Conservation (phyloP, 2,113 vertebrate species). For the Xenopus borealis region DNA sequence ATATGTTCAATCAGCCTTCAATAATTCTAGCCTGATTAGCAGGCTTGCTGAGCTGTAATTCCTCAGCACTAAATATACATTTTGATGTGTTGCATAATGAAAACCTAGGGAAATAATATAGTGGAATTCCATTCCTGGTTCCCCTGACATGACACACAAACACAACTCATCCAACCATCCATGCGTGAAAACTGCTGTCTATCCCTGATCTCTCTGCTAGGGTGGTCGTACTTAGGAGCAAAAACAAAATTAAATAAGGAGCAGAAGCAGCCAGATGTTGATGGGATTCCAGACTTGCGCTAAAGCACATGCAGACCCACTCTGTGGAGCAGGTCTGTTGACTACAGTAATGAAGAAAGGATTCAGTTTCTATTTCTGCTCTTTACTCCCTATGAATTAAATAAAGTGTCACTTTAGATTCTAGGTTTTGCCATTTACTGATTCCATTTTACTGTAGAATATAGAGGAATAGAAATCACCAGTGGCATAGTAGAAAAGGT, state of each 20-base stretch:
- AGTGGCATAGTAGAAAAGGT: too few species aligned
- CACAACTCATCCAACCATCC: constrained; percentile 28
- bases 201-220: constrained; percentile 55
- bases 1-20: too few species aligned
- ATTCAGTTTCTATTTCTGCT: too few species aligned
- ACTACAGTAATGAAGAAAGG: too few species aligned
- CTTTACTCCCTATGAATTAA: too few species aligned
- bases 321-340: not conserved
- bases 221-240: constrained; percentile 65
- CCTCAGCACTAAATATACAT: too few species aligned
- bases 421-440: too few species aligned
- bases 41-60: too few species aligned
- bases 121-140: fast-evolving
- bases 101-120: not conserved
- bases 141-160: constrained; percentile 1
- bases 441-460: too few species aligned
- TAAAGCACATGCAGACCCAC: constrained; percentile 13
- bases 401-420: too few species aligned
- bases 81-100: not conserved
- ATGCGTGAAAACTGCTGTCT: constrained; percentile 39
- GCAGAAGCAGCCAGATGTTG: constrained; percentile 69
- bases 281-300: constrained; percentile 66
- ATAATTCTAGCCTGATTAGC: too few species aligned
- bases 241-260: constrained; percentile 68
- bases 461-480: too few species aligned